Base-by-base conservation (phyloP, 2,113 vertebrate genomes). In the Diadophis punctatus region DNA sequence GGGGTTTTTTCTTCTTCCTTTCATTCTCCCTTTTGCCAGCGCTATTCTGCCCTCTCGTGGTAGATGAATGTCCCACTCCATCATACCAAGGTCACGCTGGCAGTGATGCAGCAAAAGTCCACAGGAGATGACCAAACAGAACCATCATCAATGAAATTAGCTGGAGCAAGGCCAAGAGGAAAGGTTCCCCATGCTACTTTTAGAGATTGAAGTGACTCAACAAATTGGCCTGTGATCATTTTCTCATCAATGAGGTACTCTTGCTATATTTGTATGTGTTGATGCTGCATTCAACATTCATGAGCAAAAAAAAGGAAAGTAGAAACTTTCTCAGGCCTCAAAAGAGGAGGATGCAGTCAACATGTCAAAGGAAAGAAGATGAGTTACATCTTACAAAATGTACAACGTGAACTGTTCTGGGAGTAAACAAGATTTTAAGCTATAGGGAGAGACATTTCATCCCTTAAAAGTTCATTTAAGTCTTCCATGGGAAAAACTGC, bases 171-270 rank as follows among this genome's bases (percentile, higher is more conserved):
- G 55, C 92, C 55, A 2, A 25, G 53, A 56, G 92, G 68, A 63
- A 92, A 89, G 53, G 74, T 27, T 93, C 51, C 55, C 88, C 3
- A 25, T n/a, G 88, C 88, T 90, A 93, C 88, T 90, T 93, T 93
- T 90, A 90, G 88, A 90, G 92, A 56, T 49, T 86, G n/a, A 63
- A 86, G 88, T 93, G 88, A 93, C 92, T 93, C 92, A 90, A 86
- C 88, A 93, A 52, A 89, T 22, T 25, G 43, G 43, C 52, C 87
- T 49, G 53, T 23, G 74, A 89, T 11, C 10, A 0, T 43, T 58
- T 56, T 53, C 46, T 34, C 53, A 51, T 52, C 74, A 80, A 22
- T 90, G 88, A 86, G 34, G 48, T 30, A 51, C 12, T 39, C 18
- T 20, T 25, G 39, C 74, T 90, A 52, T 93, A 93, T 93, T 93